Base-by-base conservation (phyloP, 2,797 vertebrate species). In the Pangasius macronema region DNA sequence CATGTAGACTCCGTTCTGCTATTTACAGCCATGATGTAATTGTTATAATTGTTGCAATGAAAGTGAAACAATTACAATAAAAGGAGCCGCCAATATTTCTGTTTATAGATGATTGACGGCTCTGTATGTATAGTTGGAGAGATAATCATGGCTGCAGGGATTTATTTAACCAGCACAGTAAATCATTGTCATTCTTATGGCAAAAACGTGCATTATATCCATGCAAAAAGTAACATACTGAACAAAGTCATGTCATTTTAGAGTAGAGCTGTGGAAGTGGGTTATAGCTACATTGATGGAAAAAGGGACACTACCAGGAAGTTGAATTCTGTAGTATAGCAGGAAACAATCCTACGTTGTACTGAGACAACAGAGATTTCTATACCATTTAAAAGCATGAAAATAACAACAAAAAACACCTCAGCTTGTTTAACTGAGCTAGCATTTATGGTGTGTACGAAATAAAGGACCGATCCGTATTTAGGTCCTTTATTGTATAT, bases 31-130 rank as follows among this genome's bases (percentile, higher is more conserved):
- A 59, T 36, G 53, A 80, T 36, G 13, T 49, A 82, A 67, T 18
- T 63, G 2, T 42, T 46, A 27, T 49, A 49, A 82, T 68, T 67
- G 16, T 33, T 68, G 16, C 53, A 53, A 68, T 36, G 20, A 83
- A 83, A 83, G 81, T 33, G 39, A 51, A 67, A 53, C 63, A 14
- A 24, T 83, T 53, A 68, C 81, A 83, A 65, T 33, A 67, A 83
- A 30, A 67, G 16, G 9, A 49, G 55, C 14, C 67, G 42, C 24
- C 30, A 65, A 82, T 82, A 5, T 83, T 68, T 83, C n/a, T 16
- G 13, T 42, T n/a, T 30, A 18, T 22, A 51, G 27, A 67, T 51
- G 81, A 83, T 10, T 83, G 81, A 49, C 82, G 24, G 49, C 65
- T 24, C 65, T 68, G 49, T 83, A 70, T 36, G n/a, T 36, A 33